Evolutionary conservation across 2,113 vertebrate species (phyloP), one percentile per base, ranked within the genome.

Genomic region (Chaenocephalus aceratus): DNA sequence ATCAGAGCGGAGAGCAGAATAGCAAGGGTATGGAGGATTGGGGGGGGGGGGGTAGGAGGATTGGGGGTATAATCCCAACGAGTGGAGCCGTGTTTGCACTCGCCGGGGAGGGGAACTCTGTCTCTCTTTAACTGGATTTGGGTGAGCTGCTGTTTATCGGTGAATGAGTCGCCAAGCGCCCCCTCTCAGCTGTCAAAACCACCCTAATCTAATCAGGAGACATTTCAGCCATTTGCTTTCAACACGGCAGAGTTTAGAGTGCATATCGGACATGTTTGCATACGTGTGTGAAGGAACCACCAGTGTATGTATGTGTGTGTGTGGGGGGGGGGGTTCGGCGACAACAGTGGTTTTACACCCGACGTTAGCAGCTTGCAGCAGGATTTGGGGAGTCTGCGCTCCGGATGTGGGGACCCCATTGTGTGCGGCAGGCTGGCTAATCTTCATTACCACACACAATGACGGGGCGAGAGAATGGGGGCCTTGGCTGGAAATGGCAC

Each of bases 51-150:
- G 30, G 64, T 2, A 4, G 72, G 21, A 45, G 10, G 7, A 74
- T 21, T 75, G 83, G 82, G 65, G 77, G 52, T 76, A 78, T 93
- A 92, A 93, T 94, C 91, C 90, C 18, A 13, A 60, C 13, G 80
- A 90, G 75, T 84, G 76, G 81, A 85, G 91, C 77, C 30, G 59
- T 88, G 89, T 89, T 89, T 84, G 82, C 75, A 72, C 82, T 88
- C 77, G 11, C 86, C 21, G 83, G 89, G 91, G 91, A 92, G 88
- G 87, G 75, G 89, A 90, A 92, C 89, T 93, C 88, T 93, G 90
- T 92, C 91, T 92, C 91, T 88, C 76, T 90, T 91, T 92, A 94
- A 93, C 90, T 90, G 92, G 92, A 92, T 94, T 94, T 94, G 86
- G 90, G 75, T 89, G 91, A 94, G 90, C 91, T 69, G 89, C 85